A percentile compares a stretch with the other conserved stretches of the same genome.
phyloP scores from a whole-genome alignment of 2,113 vertebrate genomes.

The Coturnix japonica region DNA sequence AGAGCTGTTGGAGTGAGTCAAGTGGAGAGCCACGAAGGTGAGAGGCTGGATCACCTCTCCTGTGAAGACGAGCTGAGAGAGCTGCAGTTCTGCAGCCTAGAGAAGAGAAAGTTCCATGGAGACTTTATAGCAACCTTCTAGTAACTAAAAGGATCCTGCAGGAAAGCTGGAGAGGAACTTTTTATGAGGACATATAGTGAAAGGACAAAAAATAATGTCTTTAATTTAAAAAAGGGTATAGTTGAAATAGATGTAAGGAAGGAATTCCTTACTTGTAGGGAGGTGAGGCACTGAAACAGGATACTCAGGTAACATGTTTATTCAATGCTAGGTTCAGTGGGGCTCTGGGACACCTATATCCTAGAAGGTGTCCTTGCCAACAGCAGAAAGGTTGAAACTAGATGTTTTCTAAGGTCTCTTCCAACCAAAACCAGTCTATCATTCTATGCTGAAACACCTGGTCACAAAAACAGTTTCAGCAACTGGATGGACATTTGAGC shows the following conservation, averaged over 20 bases:
- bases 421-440: not conserved
- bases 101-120: not conserved
- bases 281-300: not conserved
- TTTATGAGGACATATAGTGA: not conserved
- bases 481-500: not conserved
- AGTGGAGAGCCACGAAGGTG: not conserved
- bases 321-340: not conserved
- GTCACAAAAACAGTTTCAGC: not conserved
- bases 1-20: not conserved
- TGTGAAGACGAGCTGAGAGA: not conserved
- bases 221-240: not conserved
- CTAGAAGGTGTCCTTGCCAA: not conserved
- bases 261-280: not conserved
- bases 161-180: not conserved
- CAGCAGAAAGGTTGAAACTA: not conserved
- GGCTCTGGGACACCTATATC: not conserved
- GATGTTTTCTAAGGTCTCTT: not conserved
- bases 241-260: not conserved
- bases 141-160: not conserved
- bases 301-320: not conserved
- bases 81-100: not conserved
- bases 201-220: not conserved
- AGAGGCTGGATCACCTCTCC: not conserved
- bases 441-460: rapidly evolving
- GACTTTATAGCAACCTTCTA: not conserved